Conservation (phyloP, 1,140 invertebrate genomes). For the Phocides pigmalion region DNA sequence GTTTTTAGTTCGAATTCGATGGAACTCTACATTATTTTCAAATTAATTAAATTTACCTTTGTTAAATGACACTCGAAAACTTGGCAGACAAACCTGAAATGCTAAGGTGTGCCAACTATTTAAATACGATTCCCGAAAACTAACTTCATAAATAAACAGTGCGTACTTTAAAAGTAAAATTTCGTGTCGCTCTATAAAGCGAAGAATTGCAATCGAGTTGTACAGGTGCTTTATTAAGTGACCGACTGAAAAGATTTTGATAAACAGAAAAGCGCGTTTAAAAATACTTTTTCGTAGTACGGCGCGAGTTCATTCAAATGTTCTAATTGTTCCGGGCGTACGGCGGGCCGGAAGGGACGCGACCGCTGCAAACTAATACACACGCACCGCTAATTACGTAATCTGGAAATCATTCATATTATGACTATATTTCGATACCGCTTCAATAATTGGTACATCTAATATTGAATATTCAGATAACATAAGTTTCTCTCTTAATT, state of each 20-base stretch:
- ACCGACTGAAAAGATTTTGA: constrained; percentile 14
- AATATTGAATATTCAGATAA: not conserved
- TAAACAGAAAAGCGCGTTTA: constrained; percentile 25
- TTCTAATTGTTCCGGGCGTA: constrained; percentile 29
- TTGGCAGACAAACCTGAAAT: constrained; percentile 39
- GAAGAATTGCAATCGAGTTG: not conserved
- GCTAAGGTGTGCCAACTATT: constrained; percentile 37
- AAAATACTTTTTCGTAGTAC: constrained; percentile 25
- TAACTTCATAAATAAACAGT: constrained; percentile 31
- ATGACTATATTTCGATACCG: constrained; percentile 1
- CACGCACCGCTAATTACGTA: constrained; percentile 21
- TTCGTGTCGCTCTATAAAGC: not conserved
- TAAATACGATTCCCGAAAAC: constrained; percentile 34
- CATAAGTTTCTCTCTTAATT: too few relatives aligned
- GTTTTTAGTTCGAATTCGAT: constrained; percentile 20
- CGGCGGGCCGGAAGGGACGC: constrained; percentile 20
- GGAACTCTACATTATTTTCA: constrained; percentile 17
- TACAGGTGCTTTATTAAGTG: constrained; percentile 10
- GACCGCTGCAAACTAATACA: constrained; percentile 14
- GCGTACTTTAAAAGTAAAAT: constrained; percentile 20
- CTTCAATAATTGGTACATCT: not conserved
- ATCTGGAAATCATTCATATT: constrained; percentile 14
- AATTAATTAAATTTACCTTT: constrained; percentile 36
- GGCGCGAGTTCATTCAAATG: constrained; percentile 33
- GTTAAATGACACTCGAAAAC: constrained; percentile 28